phyloP scores from a whole-genome alignment of 1,140 invertebrate species.

The Drosophila saltans region DNA sequence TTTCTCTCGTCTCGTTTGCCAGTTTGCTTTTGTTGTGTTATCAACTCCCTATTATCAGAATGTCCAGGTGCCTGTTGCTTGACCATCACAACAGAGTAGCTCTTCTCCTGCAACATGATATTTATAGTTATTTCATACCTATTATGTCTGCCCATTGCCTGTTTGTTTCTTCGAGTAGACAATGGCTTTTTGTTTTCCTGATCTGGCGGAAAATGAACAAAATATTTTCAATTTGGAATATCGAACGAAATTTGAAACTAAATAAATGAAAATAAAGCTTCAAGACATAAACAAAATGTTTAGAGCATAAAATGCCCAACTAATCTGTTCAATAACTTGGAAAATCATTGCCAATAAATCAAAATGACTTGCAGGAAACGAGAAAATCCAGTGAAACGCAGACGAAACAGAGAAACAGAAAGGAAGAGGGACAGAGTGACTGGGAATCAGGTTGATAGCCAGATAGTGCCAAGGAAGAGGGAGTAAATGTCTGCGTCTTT shows the following conservation, averaged over 20 bases:
- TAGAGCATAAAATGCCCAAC: constrained; percentile 67
- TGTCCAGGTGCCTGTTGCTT: constrained; percentile 37
- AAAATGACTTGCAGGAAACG: constrained; percentile 77
- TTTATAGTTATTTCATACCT: constrained; percentile 79
- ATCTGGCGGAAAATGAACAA: constrained; percentile 64
- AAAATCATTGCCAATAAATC: constrained; percentile 82
- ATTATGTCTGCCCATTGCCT: constrained; percentile 61
- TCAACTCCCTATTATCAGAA: constrained; percentile 46
- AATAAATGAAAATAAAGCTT: constrained; percentile 55
- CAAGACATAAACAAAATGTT: constrained; percentile 29
- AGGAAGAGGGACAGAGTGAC: background rate
- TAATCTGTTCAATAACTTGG: constrained; percentile 82
- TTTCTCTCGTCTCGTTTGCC: constrained; percentile 1
- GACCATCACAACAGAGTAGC: constrained; percentile 27
- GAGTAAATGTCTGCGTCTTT: constrained; percentile 36
- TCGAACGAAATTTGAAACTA: constrained; percentile 51
- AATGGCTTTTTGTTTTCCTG: constrained; percentile 29
- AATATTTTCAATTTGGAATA: constrained; percentile 69
- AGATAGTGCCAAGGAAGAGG: background rate
- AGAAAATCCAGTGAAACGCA: constrained; percentile 23
- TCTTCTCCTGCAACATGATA: constrained; percentile 69
- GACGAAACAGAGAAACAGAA: constrained; percentile 32
- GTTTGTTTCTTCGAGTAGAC: too few species aligned
- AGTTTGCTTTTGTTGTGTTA: constrained; percentile 30
- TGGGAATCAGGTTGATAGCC: background rate